These are phyloP conservation scores for Papilio gigon DNA, from an alignment of 2,888 invertebrate genomes.

Conservation along the genomic window DNA sequence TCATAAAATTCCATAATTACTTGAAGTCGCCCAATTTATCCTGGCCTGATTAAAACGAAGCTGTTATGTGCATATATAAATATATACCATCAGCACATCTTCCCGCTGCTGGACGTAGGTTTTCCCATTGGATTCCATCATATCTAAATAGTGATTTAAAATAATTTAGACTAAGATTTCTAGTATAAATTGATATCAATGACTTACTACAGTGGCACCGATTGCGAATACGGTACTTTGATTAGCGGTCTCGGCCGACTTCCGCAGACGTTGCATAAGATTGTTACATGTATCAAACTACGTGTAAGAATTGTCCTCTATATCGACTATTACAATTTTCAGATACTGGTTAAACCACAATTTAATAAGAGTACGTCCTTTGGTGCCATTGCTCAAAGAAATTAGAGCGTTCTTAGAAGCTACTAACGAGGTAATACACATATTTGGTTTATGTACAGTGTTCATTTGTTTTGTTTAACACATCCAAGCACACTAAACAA, in stretches of 20 bases:
- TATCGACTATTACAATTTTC: slow-evolving; percentile 49
- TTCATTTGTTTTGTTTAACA: no score
- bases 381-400: slow-evolving; percentile 85
- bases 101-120: no score
- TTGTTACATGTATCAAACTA: slow-evolving; percentile 30
- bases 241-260: slow-evolving; percentile 51
- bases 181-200: not conserved
- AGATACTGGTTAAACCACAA: slow-evolving; percentile 90
- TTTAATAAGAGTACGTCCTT: slow-evolving; percentile 85
- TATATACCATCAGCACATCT: no score
- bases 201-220: slow-evolving; percentile 4
- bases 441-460: slow-evolving; percentile 16
- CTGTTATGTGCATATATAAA: no score
- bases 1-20: no score
- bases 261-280: slow-evolving; percentile 48
- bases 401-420: slow-evolving; percentile 85
- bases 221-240: slow-evolving; percentile 43
- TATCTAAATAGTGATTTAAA: not conserved
- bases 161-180: not conserved
- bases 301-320: not conserved
- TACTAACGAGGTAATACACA: slow-evolving; percentile 83
- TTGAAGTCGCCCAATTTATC: no score
- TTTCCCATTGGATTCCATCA: no score
- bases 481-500: no score
- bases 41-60: not conserved